Conservation (phyloP, 2,797 vertebrate species). For the Syngnathus rostellatus region DNA sequence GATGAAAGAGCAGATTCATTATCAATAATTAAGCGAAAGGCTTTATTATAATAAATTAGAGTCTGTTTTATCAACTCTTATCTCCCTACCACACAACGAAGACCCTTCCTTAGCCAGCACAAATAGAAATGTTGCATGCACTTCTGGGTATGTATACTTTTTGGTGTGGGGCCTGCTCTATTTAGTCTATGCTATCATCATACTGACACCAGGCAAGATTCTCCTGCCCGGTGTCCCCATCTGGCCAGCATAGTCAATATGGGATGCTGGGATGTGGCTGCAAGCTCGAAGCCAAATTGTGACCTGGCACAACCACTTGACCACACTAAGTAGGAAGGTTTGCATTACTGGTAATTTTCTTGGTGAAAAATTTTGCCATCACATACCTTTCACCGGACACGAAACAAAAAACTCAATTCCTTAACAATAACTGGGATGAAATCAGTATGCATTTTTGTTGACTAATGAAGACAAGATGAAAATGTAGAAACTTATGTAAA, state of each 20-base stretch:
- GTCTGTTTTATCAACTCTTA: conserved; percentile 62
- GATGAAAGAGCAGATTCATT: conserved; percentile 69
- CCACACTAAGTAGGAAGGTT: background rate
- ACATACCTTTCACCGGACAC: too few relatives aligned
- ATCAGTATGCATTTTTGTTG: too few relatives aligned
- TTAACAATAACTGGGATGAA: too few relatives aligned
- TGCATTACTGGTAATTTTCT: too few relatives aligned
- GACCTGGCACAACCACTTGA: conserved; percentile 32
- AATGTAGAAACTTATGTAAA: too few relatives aligned
- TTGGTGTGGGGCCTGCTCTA: conserved; percentile 42
- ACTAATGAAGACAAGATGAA: too few relatives aligned
- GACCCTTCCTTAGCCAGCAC: conserved; percentile 18
- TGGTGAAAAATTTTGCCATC: too few relatives aligned
- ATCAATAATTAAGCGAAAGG: conserved; percentile 70
- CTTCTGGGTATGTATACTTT: conserved; percentile 11
- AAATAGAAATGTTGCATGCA: conserved; percentile 8
- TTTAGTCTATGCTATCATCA: conserved; percentile 64
- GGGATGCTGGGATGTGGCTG: conserved; percentile 61
- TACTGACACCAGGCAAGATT: conserved; percentile 56
- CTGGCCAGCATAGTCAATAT: conserved; percentile 57
- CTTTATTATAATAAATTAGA: conserved; percentile 68
- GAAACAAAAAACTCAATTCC: too few relatives aligned
- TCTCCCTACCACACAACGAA: conserved; percentile 45
- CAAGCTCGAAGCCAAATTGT: conserved; percentile 43
- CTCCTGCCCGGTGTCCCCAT: conserved; percentile 49